A percentile compares a stretch with the other conserved stretches of the same genome.
These are phyloP conservation scores for Pelecanus crispus DNA, from an alignment of 2,113 vertebrate genomes.

Conservation along the genomic window DNA sequence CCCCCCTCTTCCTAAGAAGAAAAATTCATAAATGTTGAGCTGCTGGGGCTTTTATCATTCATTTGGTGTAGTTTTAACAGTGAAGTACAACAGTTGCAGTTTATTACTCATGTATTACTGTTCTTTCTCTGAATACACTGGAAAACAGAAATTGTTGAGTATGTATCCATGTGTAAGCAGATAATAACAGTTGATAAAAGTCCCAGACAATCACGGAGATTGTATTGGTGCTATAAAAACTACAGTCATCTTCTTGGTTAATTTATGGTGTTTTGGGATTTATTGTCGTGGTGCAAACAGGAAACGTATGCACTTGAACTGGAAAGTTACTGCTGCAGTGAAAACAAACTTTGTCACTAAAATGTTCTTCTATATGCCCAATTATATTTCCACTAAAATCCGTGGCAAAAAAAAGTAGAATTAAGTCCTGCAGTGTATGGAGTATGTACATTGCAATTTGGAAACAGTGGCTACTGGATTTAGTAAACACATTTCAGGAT, in stretches of 20 bases:
- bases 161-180: neutral
- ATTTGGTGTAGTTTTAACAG: neutral
- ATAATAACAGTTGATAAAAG: neutral
- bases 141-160: neutral
- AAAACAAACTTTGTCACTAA: neutral
- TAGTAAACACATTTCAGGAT: neutral
- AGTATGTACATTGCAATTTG: neutral
- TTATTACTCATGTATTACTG: neutral
- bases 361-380: neutral
- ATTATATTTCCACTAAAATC: neutral
- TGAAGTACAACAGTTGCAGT: neutral
- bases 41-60: neutral
- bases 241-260: neutral
- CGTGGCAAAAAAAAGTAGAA: neutral
- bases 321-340: neutral
- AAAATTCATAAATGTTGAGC: neutral
- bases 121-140: neutral
- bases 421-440: neutral
- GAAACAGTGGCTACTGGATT: neutral
- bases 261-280: neutral
- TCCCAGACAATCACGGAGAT: neutral
- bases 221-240: neutral
- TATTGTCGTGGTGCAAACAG: accelerated
- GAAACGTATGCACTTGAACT: neutral
- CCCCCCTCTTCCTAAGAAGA: neutral